These are phyloP conservation scores for Gonioctena quinquepunctata DNA, from an alignment of 1,140 invertebrate species.

Conservation along the genomic window DNA sequence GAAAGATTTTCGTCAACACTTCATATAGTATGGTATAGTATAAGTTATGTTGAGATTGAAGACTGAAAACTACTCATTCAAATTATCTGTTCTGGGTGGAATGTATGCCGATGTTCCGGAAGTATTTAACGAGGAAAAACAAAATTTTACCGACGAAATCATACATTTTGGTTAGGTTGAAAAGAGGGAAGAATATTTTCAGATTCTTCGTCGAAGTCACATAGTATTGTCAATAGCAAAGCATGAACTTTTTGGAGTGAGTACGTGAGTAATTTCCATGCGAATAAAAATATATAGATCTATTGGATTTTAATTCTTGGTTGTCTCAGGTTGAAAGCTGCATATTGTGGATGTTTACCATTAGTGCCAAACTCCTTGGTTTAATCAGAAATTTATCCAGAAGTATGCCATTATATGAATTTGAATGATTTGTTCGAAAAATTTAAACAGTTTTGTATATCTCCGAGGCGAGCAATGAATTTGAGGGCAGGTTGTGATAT, in stretches of 20 bases:
- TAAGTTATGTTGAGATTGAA: constrained; percentile 62
- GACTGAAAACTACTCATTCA: constrained; percentile 61
- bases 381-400: constrained; percentile 76
- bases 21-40: constrained; percentile 76
- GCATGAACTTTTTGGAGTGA: constrained; percentile 81
- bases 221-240: constrained; percentile 73
- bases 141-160: constrained; percentile 61
- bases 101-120: constrained; percentile 62
- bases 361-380: constrained; percentile 70
- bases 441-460: constrained; percentile 58
- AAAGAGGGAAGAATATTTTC: constrained; percentile 63
- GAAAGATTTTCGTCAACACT: constrained; percentile 46
- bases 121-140: constrained; percentile 60
- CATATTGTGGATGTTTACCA: constrained; percentile 69
- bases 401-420: constrained; percentile 64
- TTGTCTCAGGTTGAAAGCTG: constrained; percentile 68
- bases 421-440: constrained; percentile 61
- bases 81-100: constrained; percentile 68
- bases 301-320: constrained; percentile 1
- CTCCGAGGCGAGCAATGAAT: constrained; percentile 49
- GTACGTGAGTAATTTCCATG: no score
- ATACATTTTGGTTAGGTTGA: constrained; percentile 65
- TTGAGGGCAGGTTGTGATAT: constrained; percentile 48
- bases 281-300: constrained; percentile 56
- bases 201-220: constrained; percentile 62